Evolutionary conservation across 2,797 vertebrate species (phyloP).

Genomic region (Falco columbarius): DNA sequence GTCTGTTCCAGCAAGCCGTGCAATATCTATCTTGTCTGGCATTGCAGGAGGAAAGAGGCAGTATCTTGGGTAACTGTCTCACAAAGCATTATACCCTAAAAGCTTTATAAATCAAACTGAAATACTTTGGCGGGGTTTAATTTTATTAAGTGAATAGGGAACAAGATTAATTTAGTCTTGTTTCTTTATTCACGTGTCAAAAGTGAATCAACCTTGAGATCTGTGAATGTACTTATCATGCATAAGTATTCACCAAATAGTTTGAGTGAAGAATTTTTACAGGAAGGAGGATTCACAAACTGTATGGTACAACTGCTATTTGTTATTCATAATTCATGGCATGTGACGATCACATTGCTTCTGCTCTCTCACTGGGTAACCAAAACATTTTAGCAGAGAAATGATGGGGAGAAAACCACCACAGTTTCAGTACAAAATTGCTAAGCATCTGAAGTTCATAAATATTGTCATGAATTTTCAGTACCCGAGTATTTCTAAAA

Average conservation of each 20-base stretch:
- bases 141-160: constrained; percentile 42
- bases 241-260: background rate
- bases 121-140: background rate
- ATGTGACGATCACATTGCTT: background rate
- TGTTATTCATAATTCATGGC: background rate
- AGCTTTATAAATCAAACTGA: constrained; percentile 49
- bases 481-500: background rate
- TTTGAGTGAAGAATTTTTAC: constrained; percentile 1
- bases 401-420: background rate
- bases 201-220: constrained; percentile 38
- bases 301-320: background rate
- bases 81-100: background rate
- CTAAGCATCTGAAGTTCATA: background rate
- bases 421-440: background rate
- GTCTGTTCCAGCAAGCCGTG: background rate
- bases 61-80: background rate
- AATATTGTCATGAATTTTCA: background rate
- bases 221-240: background rate
- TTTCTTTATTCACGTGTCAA: constrained; percentile 39
- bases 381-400: background rate
- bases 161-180: constrained; percentile 32
- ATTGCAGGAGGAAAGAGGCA: background rate
- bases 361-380: background rate
- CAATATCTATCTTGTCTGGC: background rate
- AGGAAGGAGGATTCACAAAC: background rate